A percentile compares a stretch with the other conserved stretches of the same genome.
Evolutionary conservation across 2,113 vertebrate species (phyloP).

Genomic region (Onychorhynchus coronatus): DNA sequence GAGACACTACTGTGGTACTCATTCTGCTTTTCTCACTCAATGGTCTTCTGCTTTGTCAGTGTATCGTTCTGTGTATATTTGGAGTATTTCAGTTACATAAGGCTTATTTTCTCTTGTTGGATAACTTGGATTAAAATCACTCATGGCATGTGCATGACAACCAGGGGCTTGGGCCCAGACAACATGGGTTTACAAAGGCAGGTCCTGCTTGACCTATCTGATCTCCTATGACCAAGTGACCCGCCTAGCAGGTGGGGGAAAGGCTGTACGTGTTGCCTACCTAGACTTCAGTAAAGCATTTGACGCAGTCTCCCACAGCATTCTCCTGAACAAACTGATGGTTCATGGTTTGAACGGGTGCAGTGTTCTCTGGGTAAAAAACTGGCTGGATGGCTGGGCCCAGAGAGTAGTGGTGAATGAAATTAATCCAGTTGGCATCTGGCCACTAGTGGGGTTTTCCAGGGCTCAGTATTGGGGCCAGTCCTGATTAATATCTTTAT

Average conservation of each 20-base stretch:
- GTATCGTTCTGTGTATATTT: neutral
- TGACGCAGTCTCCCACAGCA: too few species aligned
- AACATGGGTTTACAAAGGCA: neutral
- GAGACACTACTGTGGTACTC: neutral
- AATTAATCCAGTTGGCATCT: neutral
- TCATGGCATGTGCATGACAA: accelerated
- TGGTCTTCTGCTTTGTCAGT: neutral
- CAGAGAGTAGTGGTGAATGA: neutral
- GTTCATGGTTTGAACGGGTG: neutral
- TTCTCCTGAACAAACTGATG: neutral
- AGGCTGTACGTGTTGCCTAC: neutral
- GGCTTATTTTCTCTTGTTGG: neutral
- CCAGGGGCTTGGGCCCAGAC: neutral
- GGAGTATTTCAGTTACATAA: neutral
- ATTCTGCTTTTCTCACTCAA: neutral
- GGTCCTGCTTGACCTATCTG: neutral
- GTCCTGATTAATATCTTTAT: neutral
- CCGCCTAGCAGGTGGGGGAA: neutral
- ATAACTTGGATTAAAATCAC: neutral
- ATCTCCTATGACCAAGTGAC: neutral
- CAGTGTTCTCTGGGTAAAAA: neutral
- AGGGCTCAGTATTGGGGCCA: neutral
- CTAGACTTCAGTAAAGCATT: neutral
- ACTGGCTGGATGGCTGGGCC: neutral
- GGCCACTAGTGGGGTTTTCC: neutral